phyloP scores from a whole-genome alignment of 2,113 vertebrate species.

The Peromyscus maniculatus region DNA sequence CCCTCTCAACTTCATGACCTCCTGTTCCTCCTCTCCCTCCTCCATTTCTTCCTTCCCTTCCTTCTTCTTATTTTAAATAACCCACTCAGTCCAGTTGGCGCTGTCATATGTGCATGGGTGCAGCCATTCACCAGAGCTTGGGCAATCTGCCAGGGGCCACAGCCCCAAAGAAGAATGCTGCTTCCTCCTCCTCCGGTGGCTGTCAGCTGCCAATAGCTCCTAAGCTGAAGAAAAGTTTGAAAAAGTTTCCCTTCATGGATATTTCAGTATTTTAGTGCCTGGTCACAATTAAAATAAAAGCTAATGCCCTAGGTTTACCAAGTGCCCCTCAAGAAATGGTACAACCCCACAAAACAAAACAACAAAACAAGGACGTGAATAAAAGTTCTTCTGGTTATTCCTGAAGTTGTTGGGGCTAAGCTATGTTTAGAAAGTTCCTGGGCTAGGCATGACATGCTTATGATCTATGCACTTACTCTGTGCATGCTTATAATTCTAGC shows the following conservation, averaged over 20 bases:
- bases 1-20: neutral
- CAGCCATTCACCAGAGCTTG: neutral
- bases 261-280: conserved; percentile 10
- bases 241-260: neutral
- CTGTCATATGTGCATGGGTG: neutral
- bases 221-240: neutral
- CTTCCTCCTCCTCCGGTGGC: neutral
- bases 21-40: neutral
- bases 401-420: neutral
- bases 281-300: neutral
- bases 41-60: neutral
- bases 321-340: neutral
- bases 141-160: neutral
- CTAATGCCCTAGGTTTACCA: neutral
- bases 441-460: too few relatives aligned
- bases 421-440: neutral
- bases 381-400: neutral
- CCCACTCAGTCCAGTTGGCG: neutral
- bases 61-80: neutral
- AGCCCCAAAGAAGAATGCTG: neutral
- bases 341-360: neutral
- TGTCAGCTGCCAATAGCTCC: neutral
- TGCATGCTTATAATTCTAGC: neutral
- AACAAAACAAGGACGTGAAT: neutral
- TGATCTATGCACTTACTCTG: too few relatives aligned